Evolutionary conservation across 2,888 invertebrate genomes (phyloP).

Genomic region (Agrochola litura): DNA sequence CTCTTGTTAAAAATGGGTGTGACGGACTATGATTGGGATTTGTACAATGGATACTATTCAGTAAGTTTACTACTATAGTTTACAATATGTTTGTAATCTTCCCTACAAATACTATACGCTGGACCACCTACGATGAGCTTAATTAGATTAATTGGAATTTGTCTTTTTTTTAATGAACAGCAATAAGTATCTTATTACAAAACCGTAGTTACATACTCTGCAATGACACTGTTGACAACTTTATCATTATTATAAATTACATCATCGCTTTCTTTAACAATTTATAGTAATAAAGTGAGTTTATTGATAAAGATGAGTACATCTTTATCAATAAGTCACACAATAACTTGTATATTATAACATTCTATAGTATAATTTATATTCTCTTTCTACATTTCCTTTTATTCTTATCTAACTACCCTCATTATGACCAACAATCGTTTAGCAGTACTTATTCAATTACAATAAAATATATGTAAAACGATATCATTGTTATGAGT

Average conservation of each 20-base stretch:
- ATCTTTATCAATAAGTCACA: constrained; percentile 26
- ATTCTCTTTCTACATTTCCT: constrained; percentile 19
- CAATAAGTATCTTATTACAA: constrained; percentile 1
- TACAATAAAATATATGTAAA: constrained; percentile 55
- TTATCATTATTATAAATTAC: constrained; percentile 35
- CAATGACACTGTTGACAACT: constrained; percentile 63
- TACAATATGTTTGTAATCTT: constrained; percentile 1
- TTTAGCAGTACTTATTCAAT: constrained; percentile 49
- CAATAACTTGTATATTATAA: constrained; percentile 37
- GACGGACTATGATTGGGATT: constrained; percentile 88
- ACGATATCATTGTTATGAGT: constrained; percentile 72
- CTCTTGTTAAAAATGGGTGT: constrained; percentile 86
- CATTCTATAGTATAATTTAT: constrained; percentile 9
- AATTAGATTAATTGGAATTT: constrained; percentile 4
- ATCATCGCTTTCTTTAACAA: constrained; percentile 45
- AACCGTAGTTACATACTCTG: constrained; percentile 54
- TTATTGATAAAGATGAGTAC: no score
- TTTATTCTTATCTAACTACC: constrained; percentile 64
- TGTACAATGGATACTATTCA: constrained; percentile 87
- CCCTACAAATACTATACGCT: not conserved
- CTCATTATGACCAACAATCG: constrained; percentile 53
- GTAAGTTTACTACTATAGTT: constrained; percentile 75
- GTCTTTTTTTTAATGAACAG: not conserved
- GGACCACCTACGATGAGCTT: constrained; percentile 28
- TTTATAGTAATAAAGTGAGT: not conserved